Evolutionary conservation across 2,888 invertebrate species (phyloP).

Genomic region (Octonoba sinensis): DNA sequence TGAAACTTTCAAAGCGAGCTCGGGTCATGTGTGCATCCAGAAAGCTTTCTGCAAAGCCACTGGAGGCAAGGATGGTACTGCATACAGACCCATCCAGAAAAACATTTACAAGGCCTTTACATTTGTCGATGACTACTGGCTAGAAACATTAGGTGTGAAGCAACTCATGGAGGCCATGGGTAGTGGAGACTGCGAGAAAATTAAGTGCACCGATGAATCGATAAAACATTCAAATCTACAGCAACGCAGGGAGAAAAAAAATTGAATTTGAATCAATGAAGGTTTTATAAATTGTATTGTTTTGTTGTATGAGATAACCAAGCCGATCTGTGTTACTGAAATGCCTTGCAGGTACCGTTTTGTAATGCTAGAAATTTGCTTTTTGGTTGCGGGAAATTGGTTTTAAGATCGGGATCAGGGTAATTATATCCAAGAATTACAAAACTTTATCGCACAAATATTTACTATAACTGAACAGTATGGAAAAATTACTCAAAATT

Average conservation of each 20-base stretch:
- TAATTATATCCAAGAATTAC: too few relatives aligned
- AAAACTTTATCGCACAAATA: too few relatives aligned
- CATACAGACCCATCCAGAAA: conserved; percentile 29
- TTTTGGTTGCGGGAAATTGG: too few relatives aligned
- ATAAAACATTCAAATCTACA: background rate
- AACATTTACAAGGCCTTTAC: conserved; percentile 29
- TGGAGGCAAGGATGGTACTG: conserved; percentile 11
- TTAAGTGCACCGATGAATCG: conserved; percentile 10
- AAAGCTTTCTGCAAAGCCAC: conserved; percentile 36
- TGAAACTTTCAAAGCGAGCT: conserved; percentile 3
- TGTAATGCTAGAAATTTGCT: too few relatives aligned
- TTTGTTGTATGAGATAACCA: background rate
- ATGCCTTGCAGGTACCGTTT: too few relatives aligned
- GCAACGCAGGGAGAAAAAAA: background rate
- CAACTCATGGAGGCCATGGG: conserved; percentile 31
- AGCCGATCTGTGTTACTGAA: too few relatives aligned
- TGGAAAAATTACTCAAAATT: too few relatives aligned
- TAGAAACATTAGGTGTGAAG: conserved; percentile 35
- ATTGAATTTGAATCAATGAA: background rate
- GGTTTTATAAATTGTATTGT: background rate
- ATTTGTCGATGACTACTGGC: conserved; percentile 34
- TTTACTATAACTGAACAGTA: too few relatives aligned
- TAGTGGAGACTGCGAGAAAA: conserved; percentile 37
- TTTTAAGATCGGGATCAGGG: too few relatives aligned
- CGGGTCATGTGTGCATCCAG: conserved; percentile 16